Conservation (phyloP, 37 sponge, comb jelly and placozoan genomes). For the Mnemiopsis leidyi region DNA sequence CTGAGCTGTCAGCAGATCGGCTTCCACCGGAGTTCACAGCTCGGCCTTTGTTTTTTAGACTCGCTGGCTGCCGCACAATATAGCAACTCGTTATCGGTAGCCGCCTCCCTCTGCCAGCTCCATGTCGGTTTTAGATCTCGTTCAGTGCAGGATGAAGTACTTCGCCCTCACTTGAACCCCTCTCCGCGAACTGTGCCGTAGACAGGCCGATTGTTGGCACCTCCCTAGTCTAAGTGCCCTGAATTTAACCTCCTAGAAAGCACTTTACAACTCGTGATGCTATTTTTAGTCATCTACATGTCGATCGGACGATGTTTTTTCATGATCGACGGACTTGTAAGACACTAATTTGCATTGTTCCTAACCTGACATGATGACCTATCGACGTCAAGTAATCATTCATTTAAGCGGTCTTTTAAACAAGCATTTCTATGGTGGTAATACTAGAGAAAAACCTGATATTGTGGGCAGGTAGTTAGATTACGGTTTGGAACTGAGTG, state of each 20-base stretch:
- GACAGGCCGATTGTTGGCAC: background rate
- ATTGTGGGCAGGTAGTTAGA: background rate
- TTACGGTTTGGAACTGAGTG: background rate
- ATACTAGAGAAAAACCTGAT: background rate
- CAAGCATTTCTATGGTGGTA: background rate
- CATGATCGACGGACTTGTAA: background rate
- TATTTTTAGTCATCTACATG: background rate
- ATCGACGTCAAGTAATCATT: background rate
- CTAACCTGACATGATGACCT: background rate
- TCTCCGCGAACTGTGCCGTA: background rate
- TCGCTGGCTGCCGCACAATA: background rate
- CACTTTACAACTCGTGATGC: background rate
- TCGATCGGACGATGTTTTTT: background rate
- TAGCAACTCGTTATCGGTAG: background rate
- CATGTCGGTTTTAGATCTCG: background rate
- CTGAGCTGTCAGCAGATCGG: background rate
- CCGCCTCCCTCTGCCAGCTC: background rate
- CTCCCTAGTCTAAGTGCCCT: background rate
- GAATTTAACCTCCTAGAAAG: background rate
- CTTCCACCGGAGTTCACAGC: background rate
- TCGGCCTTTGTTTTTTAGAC: background rate
- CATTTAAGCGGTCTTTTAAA: background rate
- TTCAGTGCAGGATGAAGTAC: background rate
- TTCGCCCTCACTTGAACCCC: background rate
- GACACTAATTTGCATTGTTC: background rate